Percentiles rank a stretch among this genome's conserved stretches.
These are phyloP conservation scores for Apodemus sylvaticus DNA, from an alignment of 2,113 vertebrate genomes.

Conservation along the genomic window DNA sequence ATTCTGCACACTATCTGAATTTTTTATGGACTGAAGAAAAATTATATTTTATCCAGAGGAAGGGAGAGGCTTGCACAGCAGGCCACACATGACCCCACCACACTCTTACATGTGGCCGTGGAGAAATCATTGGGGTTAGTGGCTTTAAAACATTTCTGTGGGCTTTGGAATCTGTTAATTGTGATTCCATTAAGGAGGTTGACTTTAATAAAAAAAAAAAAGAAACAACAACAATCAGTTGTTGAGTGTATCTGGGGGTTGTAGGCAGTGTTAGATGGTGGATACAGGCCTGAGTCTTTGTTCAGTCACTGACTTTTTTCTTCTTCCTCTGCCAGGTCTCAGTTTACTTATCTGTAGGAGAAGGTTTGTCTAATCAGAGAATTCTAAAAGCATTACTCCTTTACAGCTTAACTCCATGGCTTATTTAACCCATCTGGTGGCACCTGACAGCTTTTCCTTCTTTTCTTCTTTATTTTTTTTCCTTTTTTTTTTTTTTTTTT, in stretches of 20 bases:
- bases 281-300: background rate
- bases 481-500: background rate
- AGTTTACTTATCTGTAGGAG: conserved; percentile 22
- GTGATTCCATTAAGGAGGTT: conserved; percentile 21
- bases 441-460: conserved; percentile 67
- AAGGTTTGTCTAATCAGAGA: background rate
- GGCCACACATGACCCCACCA: conserved; percentile 46
- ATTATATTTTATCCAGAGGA: conserved; percentile 86
- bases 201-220: background rate
- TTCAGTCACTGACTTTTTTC: background rate
- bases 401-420: accelerated
- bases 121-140: conserved; percentile 72
- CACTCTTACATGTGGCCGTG: conserved; percentile 69
- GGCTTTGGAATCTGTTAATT: conserved; percentile 75
- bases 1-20: conserved; percentile 90
- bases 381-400: accelerated
- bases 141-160: conserved; percentile 77
- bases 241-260: accelerated
- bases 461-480: background rate
- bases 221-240: too few relatives aligned
- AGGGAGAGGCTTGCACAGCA: conserved; percentile 84
- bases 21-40: conserved; percentile 88
- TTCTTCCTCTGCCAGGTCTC: background rate
- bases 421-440: background rate
- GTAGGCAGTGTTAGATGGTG: background rate